A percentile compares a stretch with the other conserved stretches of the same genome.
Conservation (phyloP, 2,113 vertebrate genomes). For the Dendropsophus ebraccatus region DNA sequence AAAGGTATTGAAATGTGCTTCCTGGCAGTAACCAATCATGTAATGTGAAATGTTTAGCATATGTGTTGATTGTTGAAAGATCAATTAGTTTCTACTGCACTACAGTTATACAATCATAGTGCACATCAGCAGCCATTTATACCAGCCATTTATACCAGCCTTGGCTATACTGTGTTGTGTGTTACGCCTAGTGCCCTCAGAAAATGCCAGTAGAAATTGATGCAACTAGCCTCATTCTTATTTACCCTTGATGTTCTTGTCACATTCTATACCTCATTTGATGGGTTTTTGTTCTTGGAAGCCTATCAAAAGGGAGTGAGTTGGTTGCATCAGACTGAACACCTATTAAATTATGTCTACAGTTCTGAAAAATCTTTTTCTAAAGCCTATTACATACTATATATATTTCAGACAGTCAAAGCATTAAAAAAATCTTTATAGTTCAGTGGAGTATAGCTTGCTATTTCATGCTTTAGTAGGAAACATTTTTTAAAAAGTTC, state of each 20-base stretch:
- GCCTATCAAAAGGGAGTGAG: background rate
- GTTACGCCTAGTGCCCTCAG: background rate
- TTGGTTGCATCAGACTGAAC: conserved; percentile 28
- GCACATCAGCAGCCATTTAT: too few relatives aligned
- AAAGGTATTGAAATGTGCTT: too few relatives aligned
- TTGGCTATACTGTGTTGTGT: too few relatives aligned
- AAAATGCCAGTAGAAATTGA: too few relatives aligned
- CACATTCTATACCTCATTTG: background rate
- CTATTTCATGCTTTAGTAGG: conserved; percentile 15
- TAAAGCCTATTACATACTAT: background rate
- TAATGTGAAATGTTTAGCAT: too few relatives aligned
- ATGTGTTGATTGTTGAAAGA: too few relatives aligned
- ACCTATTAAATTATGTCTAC: conserved; percentile 2
- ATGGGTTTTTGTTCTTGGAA: background rate
- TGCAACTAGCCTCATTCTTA: background rate
- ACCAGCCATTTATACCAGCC: too few relatives aligned
- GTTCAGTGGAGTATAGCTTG: conserved; percentile 8
- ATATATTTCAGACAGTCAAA: conserved; percentile 1
- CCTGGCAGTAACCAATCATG: too few relatives aligned
- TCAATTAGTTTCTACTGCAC: too few relatives aligned
- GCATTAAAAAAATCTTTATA: conserved; percentile 17
- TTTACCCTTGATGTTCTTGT: background rate
- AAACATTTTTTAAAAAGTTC: conserved; percentile 6
- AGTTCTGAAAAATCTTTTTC: background rate
- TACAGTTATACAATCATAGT: too few relatives aligned